These are phyloP conservation scores for Lichenostomus cassidix DNA, from an alignment of 2,113 vertebrate species.

Conservation along the genomic window DNA sequence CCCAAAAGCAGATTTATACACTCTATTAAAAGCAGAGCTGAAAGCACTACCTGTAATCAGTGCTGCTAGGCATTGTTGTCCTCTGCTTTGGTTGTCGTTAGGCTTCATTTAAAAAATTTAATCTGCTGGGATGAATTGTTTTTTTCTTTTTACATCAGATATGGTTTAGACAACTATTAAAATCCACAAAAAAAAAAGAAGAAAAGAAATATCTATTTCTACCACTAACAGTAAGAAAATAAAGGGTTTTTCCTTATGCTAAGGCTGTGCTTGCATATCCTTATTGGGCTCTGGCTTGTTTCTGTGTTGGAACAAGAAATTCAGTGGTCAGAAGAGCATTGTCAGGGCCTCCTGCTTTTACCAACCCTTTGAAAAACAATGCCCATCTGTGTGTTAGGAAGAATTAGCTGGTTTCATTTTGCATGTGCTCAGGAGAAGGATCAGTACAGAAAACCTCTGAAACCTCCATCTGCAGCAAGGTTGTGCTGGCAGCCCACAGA, in stretches of 20 bases:
- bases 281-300: neutral
- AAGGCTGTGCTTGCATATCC: neutral
- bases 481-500: neutral
- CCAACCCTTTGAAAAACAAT: neutral
- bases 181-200: neutral
- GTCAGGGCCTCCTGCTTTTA: neutral
- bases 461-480: constrained; percentile 13
- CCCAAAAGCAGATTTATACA: neutral
- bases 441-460: neutral
- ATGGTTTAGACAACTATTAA: neutral
- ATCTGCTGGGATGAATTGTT: neutral
- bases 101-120: neutral
- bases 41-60: neutral
- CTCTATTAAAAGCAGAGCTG: neutral
- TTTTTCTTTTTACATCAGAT: neutral
- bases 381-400: neutral
- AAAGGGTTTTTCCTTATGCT: neutral
- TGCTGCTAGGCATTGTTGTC: neutral
- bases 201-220: neutral
- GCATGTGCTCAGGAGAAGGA: neutral
- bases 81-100: neutral
- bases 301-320: neutral
- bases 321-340: neutral
- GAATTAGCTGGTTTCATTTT: neutral
- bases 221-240: neutral